Percentiles rank a stretch among this genome's conserved stretches.
phyloP scores from a whole-genome alignment of 2,113 vertebrate species.

The Nestor notabilis region DNA sequence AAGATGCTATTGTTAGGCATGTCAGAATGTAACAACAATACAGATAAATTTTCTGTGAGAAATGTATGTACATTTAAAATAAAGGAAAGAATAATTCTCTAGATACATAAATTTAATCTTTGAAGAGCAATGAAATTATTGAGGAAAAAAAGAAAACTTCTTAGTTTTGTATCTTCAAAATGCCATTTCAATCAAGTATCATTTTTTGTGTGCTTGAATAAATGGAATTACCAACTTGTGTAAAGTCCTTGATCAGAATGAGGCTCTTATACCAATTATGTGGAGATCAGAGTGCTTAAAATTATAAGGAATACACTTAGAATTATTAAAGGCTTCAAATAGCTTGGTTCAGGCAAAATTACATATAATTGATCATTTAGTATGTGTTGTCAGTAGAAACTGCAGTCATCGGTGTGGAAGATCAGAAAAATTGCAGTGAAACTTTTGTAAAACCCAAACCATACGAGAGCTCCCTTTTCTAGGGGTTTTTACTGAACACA shows the following conservation, averaged over 20 bases:
- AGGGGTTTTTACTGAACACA: neutral
- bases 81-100: neutral
- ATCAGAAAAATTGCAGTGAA: neutral
- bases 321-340: conserved; percentile 59
- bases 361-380: conserved; percentile 57
- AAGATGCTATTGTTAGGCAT: neutral
- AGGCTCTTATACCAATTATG: conserved; percentile 66
- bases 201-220: conserved; percentile 43
- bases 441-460: conserved; percentile 12
- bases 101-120: neutral
- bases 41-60: neutral
- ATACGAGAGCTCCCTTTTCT: neutral
- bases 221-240: conserved; percentile 50
- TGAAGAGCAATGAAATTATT: neutral
- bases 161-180: conserved; percentile 37
- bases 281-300: conserved; percentile 56
- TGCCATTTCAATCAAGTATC: conserved; percentile 50
- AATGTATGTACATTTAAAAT: neutral
- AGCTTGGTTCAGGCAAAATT: conserved; percentile 50
- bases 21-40: neutral
- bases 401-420: conserved; percentile 34
- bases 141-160: neutral
- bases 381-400: conserved; percentile 34
- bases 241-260: conserved; percentile 54
- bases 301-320: conserved; percentile 49